Evolutionary conservation across 2,888 invertebrate species (phyloP).

Genomic region (Toxonevra muliebris): DNA sequence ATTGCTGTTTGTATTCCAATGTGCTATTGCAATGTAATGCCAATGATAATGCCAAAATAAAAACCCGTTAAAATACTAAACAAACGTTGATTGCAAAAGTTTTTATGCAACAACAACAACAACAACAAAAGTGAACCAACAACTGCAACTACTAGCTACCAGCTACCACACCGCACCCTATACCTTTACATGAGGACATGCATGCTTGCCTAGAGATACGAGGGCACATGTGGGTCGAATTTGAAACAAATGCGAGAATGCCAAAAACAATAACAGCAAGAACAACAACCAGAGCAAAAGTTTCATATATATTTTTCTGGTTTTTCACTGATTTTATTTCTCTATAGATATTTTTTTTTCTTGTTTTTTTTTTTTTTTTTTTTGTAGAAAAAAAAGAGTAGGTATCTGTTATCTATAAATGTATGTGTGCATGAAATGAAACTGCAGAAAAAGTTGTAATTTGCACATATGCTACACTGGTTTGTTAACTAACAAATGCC

Average conservation of each 20-base stretch:
- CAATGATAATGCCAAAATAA: constrained; percentile 32
- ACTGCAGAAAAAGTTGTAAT: constrained; percentile 19
- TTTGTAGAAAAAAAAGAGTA: no score
- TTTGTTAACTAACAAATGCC: constrained; percentile 21
- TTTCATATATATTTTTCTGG: no score
- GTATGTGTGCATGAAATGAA: neutral
- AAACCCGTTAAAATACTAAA: constrained; percentile 33
- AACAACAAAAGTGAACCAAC: no score
- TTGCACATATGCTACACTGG: constrained; percentile 27
- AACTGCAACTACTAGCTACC: neutral
- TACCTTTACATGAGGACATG: no score
- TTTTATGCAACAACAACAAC: constrained; percentile 31
- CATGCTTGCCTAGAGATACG: no score
- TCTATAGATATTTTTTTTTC: no score
- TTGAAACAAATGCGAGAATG: neutral
- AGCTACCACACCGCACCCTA: neutral
- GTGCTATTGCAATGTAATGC: neutral
- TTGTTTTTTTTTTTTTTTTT: neutral
- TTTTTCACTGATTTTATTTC: no score
- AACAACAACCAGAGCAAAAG: neutral
- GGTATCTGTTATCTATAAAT: neutral
- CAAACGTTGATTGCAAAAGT: constrained; percentile 35
- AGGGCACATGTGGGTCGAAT: no score
- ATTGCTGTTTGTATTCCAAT: no score
- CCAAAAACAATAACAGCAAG: constrained; percentile 1